Evolutionary conservation across 2,888 invertebrate species (phyloP), one percentile per base, ranked within the genome.

Genomic region (Drosophila aldrichi): DNA sequence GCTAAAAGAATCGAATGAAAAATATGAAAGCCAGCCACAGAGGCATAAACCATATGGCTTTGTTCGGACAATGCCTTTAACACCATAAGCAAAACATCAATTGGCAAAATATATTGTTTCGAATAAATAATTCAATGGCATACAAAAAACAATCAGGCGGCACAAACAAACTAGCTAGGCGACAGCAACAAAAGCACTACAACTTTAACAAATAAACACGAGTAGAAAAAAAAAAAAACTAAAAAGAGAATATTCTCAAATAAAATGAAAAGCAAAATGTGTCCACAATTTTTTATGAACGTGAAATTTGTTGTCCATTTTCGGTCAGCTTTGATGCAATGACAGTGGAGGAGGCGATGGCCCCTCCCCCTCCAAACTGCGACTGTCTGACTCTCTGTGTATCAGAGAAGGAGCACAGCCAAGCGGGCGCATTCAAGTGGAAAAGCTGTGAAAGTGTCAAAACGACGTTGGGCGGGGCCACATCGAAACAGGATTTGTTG

Each of bases 381-480:
- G 32, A 34, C 3, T 34, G 34, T 18, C 18, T 36, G 38, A 20
- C 14, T 7, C 44, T 7, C 6, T 29, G 32, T 12, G n/a, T 6
- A 2, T 29, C 9, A 44, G n/a, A 12, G 10, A 20, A 22, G 36
- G 8, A 25, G 49, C 32, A 14, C 29, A 34, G 60, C 10, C 38
- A 38, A 40, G 16, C 44, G 32, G n/a, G 20, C 20, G 20, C 57
- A 34, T 16, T 40, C 68, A 34, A 60, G 62, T 51, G 69, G 67
- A 68, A 73, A 66, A 75, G 79, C 71, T 82, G 65, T 57, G 67
- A 70, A 72, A 70, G 66, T 80, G 81, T 81, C 77, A 77, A 72
- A 77, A 62, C 54, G 68, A 49, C 65, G 51, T 16, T 51, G 62
- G 72, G 43, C 40, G 38, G 14, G 54, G n/a, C n/a, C 49, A 46